Base-by-base conservation (phyloP, 2,797 vertebrate genomes). In the Acipenser oxyrinchus region DNA sequence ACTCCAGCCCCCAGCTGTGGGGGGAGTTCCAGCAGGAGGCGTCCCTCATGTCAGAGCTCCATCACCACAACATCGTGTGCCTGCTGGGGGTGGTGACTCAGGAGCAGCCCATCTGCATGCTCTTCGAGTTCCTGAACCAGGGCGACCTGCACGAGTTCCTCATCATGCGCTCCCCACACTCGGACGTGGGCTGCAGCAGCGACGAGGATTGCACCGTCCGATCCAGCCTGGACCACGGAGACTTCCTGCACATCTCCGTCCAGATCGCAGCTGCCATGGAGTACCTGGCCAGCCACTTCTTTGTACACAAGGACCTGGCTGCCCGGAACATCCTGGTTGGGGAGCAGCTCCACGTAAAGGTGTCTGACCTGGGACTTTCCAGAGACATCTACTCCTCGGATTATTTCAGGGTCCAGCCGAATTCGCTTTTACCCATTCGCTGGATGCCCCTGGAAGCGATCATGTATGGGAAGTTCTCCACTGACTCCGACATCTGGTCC, bases 121-220 rank as follows among this genome's bases (percentile, higher is more conserved):
- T 99, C 1, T 99, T 96, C 6, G 96, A 99, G 79, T 98, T 94
- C 72, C 88, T 91, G 75, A 93, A 94, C 67, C 94, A 94, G 67
- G 97, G 97, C 0, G 97, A 99, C 81, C 94, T 99, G 59, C 96
- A 97, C 0, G 97, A 99, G 85, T 99, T 99, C 78, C 95, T 99
- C 78, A 95, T 99, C 71, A 97, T 98, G 96, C 90, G 95, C 1
- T 98, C 95, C 0, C 96, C 95, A 0, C 97, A 98, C 80, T 98
- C 95, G 0, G 97, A 98, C 0, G 95, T 98, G 0, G 97, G 97
- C 64, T 98, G 96, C 80, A 98, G 95, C 86, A 98, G 96, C 0
- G 96, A 97, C 1, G 97, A 98, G 81, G 97, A 99, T 0, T 95
- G 95, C 11, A 98, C 96, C 0, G 94, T 98, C 1, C 96, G 94